Evolutionary conservation across 2,797 vertebrate genomes (phyloP), one percentile per base, ranked within the genome.

Genomic region (Falco concolor): DNA sequence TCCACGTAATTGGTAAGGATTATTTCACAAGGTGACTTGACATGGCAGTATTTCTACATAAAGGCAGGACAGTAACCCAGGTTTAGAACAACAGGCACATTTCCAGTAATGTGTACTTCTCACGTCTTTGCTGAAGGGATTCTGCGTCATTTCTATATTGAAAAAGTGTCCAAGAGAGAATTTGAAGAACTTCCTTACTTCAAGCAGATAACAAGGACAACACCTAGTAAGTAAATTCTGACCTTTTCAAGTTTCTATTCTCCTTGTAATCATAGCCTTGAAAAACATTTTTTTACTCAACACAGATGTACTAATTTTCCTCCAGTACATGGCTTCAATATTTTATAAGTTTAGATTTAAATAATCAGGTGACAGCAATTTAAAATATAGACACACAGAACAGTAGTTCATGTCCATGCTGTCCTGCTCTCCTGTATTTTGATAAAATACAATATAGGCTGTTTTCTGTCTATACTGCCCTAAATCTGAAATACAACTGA

Each of bases 151-250:
- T 97, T 98, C 90, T 97, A 98, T 47, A 97, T 97, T 91, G 98
- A 98, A 95, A 98, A 98, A 96, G 90, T 98, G 63, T 97, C 98
- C 87, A 97, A 97, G 83, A 98, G 93, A 83, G 98, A 98, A 95
- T 98, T 98, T 96, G 97, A 98, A 81, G 98, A 98, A 74, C 97
- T 98, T 86, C 97, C 97, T 87, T 97, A 98, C 90, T 98, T 98
- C 97, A 98, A 98, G 91, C 70, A 97, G 94, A 97, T 98, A 92
- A 98, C 98, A 94, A 97, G 97, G 74, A 98, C 98, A 64, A 98
- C 98, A 14, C 84, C 97, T 89, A 98, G 98, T 98, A 98, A 98
- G 98, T 98, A 91, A 73, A 88, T 49, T 79, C 54, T 65, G 38
- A 79, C 30, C 42, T 89, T 6, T 23, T 86, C 36, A 68, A 10